Evolutionary conservation across 2,797 vertebrate species (phyloP).

Genomic region (Labeo calbasu): DNA sequence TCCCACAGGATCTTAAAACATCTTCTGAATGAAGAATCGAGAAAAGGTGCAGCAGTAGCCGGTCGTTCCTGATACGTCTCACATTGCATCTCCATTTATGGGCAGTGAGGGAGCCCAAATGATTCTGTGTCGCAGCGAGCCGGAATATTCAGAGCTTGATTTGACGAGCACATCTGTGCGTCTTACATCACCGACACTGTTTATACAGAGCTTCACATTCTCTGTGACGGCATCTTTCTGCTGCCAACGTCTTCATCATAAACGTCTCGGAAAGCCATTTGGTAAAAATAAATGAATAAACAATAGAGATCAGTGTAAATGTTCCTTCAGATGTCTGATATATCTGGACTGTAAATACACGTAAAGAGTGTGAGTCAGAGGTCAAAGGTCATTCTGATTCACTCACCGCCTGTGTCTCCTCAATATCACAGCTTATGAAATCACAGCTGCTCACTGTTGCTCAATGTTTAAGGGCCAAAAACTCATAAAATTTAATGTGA

Average conservation of each 20-base stretch:
- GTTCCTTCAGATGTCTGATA: neutral
- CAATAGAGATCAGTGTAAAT: neutral
- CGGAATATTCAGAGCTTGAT: slow-evolving; percentile 32
- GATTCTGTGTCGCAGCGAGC: no score
- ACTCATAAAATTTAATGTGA: neutral
- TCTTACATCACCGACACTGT: neutral
- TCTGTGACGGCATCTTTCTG: neutral
- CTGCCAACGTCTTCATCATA: neutral
- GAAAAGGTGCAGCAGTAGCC: neutral
- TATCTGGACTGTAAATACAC: no score
- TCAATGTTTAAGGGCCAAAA: neutral
- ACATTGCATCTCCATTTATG: slow-evolving; percentile 54
- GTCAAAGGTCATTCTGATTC: neutral
- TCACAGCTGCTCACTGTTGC: slow-evolving; percentile 10
- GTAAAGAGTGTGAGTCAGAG: neutral
- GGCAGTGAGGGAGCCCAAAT: slow-evolving; percentile 17
- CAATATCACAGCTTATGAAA: neutral
- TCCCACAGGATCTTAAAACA: slow-evolving; percentile 3
- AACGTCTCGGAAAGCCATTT: neutral
- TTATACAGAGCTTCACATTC: neutral
- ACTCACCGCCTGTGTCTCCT: neutral
- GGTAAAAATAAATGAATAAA: neutral
- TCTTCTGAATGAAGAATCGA: neutral
- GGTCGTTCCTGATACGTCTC: slow-evolving; percentile 12
- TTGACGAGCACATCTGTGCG: slow-evolving; percentile 33